A percentile compares a stretch with the other conserved stretches of the same genome.
phyloP scores from a whole-genome alignment of 2,888 invertebrate genomes.

The Harpalus rufipes region DNA sequence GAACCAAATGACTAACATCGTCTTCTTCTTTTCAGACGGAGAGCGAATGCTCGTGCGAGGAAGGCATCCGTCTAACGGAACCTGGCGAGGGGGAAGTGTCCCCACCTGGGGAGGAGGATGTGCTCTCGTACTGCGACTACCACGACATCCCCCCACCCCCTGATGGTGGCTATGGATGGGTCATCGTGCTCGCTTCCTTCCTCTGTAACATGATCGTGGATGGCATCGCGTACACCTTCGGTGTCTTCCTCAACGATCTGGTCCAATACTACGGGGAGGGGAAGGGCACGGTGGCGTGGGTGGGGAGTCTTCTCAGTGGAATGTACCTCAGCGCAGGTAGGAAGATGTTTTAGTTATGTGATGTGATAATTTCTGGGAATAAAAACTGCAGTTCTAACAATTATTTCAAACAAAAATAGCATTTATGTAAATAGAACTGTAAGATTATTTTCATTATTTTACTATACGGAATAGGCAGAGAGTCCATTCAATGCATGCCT shows the following conservation, averaged over 20 bases:
- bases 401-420: no score
- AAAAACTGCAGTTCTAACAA: no score
- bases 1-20: constrained; percentile 16
- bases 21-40: constrained; percentile 84
- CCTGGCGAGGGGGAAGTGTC: constrained; percentile 79
- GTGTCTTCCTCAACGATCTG: constrained; percentile 92
- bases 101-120: constrained; percentile 78
- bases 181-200: constrained; percentile 97
- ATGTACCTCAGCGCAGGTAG: constrained; percentile 96
- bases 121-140: constrained; percentile 82
- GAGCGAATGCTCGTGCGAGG: constrained; percentile 92
- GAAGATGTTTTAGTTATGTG: constrained; percentile 71
- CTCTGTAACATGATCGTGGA: constrained; percentile 99
- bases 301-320: constrained; percentile 96
- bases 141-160: constrained; percentile 91
- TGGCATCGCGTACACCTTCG: constrained; percentile 99
- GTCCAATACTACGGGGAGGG: constrained; percentile 90
- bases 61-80: constrained; percentile 86
- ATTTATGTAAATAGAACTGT: no score
- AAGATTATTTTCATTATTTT: no score
- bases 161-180: constrained; percentile 95
- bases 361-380: no score
- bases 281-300: constrained; percentile 94
- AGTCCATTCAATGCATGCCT: no score
- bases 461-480: no score